A percentile compares a stretch with the other conserved stretches of the same genome.
Evolutionary conservation across 1,140 invertebrate genomes (phyloP).

Genomic region (Sipha flava): DNA sequence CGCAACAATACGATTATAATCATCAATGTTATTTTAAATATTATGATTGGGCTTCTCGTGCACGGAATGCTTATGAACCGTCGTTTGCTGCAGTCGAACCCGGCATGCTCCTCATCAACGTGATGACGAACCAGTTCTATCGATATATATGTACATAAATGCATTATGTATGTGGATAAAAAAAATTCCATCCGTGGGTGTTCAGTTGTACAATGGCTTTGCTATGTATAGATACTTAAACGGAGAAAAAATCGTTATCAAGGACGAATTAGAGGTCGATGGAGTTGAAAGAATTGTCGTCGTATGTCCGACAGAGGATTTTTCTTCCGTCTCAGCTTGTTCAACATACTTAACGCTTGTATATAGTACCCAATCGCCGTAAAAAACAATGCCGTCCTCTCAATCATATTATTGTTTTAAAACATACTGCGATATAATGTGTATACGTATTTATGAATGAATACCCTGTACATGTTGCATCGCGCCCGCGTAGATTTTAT

Average conservation of each 20-base stretch:
- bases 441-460: no score
- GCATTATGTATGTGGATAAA: neutral
- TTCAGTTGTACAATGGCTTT: neutral
- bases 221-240: neutral
- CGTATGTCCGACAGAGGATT: neutral
- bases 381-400: neutral
- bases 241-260: neutral
- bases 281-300: conserved; percentile 9
- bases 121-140: conserved; percentile 27
- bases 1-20: neutral
- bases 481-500: neutral
- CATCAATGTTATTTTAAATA: neutral
- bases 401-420: neutral
- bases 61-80: neutral
- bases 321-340: neutral
- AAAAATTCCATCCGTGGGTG: conserved; percentile 28
- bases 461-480: no score
- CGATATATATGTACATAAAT: neutral
- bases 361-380: no score
- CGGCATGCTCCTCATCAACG: neutral
- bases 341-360: no score
- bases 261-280: conserved; percentile 27
- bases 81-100: neutral
- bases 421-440: neutral
- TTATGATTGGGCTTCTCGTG: neutral